Evolutionary conservation across 1,140 invertebrate genomes (phyloP), one percentile per base, ranked within the genome.

Genomic region (Diplogasteroides magnus): DNA sequence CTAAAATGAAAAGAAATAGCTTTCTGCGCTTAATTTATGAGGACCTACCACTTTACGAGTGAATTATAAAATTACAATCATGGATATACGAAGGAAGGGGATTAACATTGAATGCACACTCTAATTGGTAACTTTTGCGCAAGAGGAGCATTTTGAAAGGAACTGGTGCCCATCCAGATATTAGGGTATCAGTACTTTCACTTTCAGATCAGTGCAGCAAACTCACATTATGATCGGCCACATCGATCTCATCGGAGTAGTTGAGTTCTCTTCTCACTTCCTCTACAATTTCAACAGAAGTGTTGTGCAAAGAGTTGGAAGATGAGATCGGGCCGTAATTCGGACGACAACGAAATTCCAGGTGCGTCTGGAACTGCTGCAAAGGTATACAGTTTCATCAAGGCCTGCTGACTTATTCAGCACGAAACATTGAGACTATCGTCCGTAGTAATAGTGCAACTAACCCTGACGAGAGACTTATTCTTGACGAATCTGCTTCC

Each of bases 391-490:
- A 48, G n/a, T n/a, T n/a, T n/a, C n/a, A n/a, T n/a, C n/a, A n/a
- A n/a, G n/a, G n/a, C n/a, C 19, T 6, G 37, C 37, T 19, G 19
- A 48, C 19, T 19, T 11, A 48, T 19, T 48, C 37, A 19, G 37
- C 19, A 11, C 37, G 19, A 48, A 11, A 6, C 37, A 48, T 19
- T 19, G 6, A 48, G 19, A 48, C 37, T 48, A 48, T 19, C 37
- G 19, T 6, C 37, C 6, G 6, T 11, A 48, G 6, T 48, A 11
- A 6, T 68, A 26, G 25, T 15, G 15, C 15, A 64, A 72, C 71
- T 28, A 31, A 74, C 74, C 59, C 59, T 70, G 48, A 73, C 56
- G 28, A 74, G 58, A 0, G 61, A 32, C 31, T 70, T 74, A 61
- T 28, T 61, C 32, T 71, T 66, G 19, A 76, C 23, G 68, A 71